These are phyloP conservation scores for Tetrax tetrax DNA, from an alignment of 2,113 vertebrate species.

Conservation along the genomic window DNA sequence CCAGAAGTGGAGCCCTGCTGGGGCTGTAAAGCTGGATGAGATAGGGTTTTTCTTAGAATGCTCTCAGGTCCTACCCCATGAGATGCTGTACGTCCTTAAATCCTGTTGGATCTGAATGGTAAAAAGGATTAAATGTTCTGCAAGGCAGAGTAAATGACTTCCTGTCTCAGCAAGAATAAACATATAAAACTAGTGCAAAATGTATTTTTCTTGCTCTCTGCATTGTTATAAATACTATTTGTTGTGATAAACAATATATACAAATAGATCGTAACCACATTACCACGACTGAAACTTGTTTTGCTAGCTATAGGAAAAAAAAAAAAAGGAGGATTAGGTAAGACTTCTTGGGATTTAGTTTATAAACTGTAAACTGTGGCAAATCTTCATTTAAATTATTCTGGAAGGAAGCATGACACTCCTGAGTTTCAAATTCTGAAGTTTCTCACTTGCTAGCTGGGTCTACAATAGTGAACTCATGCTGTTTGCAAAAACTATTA, in stretches of 20 bases:
- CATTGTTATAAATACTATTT: slow-evolving; percentile 44
- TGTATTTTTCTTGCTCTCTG: slow-evolving; percentile 8
- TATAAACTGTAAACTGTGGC: slow-evolving; percentile 57
- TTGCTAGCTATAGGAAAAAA: neutral
- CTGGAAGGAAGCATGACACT: neutral
- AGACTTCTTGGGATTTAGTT: slow-evolving; percentile 56
- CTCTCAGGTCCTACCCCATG: neutral
- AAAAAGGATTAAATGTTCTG: slow-evolving; percentile 40
- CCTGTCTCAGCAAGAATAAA: slow-evolving; percentile 35
- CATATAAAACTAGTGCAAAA: neutral
- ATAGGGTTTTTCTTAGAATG: neutral
- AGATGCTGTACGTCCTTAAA: neutral
- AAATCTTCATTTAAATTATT: slow-evolving; percentile 57
- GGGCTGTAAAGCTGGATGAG: neutral
- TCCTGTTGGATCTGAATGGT: slow-evolving; percentile 16
- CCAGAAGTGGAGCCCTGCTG: neutral
- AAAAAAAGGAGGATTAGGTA: slow-evolving; percentile 43
- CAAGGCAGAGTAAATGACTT: slow-evolving; percentile 31
- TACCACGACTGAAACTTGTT: slow-evolving; percentile 13
- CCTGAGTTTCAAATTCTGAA: slow-evolving; percentile 14
- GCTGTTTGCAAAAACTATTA: neutral
- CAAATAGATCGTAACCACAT: slow-evolving; percentile 38
- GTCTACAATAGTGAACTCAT: neutral
- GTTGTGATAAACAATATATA: slow-evolving; percentile 47
- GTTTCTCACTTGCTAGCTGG: neutral